These are phyloP conservation scores for Cyclophora punctaria DNA, from an alignment of 2,888 invertebrate genomes.

Conservation along the genomic window DNA sequence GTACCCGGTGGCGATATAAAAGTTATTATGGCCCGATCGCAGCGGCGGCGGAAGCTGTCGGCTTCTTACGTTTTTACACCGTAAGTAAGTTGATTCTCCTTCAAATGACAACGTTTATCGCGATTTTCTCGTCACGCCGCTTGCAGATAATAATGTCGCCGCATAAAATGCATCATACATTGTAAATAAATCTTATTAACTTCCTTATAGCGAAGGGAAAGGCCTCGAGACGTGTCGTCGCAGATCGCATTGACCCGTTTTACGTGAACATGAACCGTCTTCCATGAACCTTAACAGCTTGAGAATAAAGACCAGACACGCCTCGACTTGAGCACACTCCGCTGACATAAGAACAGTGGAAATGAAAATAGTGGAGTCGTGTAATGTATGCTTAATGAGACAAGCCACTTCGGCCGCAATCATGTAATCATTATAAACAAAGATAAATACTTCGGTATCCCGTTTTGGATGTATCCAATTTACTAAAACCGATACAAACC, in stretches of 20 bases:
- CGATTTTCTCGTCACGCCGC: constrained; percentile 8
- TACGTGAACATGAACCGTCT: constrained; percentile 17
- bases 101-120: constrained; percentile 3
- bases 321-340: constrained; percentile 3
- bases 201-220: constrained; percentile 45
- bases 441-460: too few relatives aligned
- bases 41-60: too few relatives aligned
- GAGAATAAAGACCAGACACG: constrained; percentile 6
- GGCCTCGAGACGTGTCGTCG: constrained; percentile 44
- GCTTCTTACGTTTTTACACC: background rate
- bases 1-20: too few relatives aligned
- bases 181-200: constrained; percentile 35
- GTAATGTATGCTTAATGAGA: constrained; percentile 8
- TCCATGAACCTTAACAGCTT: constrained; percentile 11
- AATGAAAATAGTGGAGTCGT: constrained; percentile 7
- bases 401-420: constrained; percentile 2
- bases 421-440: too few relatives aligned
- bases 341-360: constrained; percentile 11
- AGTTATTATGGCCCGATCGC: too few relatives aligned
- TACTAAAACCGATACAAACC: too few relatives aligned
- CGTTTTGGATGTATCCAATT: too few relatives aligned
- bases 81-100: background rate
- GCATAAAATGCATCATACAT: constrained; percentile 18
- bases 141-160: constrained; percentile 12
- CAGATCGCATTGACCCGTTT: constrained; percentile 54